These are phyloP conservation scores for Drosophila sordidula DNA, from an alignment of 2,888 invertebrate species.

Conservation along the genomic window DNA sequence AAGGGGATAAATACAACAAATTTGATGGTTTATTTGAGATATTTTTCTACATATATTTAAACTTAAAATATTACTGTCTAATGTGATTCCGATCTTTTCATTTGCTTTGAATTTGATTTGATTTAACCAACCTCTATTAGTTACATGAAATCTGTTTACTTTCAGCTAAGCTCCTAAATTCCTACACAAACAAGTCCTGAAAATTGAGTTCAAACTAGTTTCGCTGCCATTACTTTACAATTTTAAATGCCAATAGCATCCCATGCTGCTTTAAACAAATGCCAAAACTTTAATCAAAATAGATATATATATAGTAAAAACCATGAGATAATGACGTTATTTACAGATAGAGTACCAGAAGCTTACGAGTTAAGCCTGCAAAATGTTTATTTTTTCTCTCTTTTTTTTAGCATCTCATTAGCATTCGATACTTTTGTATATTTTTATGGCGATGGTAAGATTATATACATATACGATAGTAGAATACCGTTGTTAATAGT, in stretches of 20 bases:
- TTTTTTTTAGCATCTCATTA: conserved; percentile 69
- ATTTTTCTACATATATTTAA: no score
- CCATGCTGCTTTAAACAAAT: conserved; percentile 9
- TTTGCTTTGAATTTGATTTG: no score
- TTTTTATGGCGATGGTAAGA: conserved; percentile 34
- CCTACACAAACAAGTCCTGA: not conserved
- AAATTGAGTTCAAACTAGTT: not conserved
- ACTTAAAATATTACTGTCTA: no score
- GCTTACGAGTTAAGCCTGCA: conserved; percentile 40
- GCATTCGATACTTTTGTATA: conserved; percentile 66
- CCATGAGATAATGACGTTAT: conserved; percentile 40
- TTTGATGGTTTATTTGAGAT: no score
- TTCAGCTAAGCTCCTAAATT: conserved; percentile 1
- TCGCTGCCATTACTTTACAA: not conserved
- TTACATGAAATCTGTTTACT: not conserved
- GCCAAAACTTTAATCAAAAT: conserved; percentile 16
- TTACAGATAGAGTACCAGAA: conserved; percentile 36
- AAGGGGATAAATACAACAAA: no score
- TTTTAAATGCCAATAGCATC: not conserved
- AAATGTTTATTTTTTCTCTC: conserved; percentile 7
- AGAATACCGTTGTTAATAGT: conserved; percentile 39
- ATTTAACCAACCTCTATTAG: no score
- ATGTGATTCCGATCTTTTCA: no score
- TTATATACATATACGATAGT: conserved; percentile 47
- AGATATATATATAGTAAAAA: conserved; percentile 20